phyloP scores from a whole-genome alignment of 2,113 vertebrate species.

The Progne subis region DNA sequence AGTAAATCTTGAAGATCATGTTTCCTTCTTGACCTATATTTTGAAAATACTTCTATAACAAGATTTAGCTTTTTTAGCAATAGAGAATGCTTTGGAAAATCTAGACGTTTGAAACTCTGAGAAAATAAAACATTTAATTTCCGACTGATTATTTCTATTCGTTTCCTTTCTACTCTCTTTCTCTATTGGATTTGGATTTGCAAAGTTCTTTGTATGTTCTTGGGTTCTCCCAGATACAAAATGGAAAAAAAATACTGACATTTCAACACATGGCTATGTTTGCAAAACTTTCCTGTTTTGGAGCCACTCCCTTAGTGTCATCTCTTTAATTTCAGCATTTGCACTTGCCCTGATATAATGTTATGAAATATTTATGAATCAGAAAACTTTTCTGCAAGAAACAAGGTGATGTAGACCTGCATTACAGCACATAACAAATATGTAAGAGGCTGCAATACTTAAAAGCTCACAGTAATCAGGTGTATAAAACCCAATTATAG shows the following conservation, averaged over 20 bases:
- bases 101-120: background rate
- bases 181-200: background rate
- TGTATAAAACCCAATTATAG: background rate
- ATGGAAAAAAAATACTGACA: background rate
- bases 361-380: background rate
- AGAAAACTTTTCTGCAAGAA: background rate
- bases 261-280: background rate
- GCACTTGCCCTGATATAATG: fast-evolving
- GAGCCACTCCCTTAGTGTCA: background rate
- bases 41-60: background rate
- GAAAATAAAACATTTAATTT: background rate
- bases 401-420: background rate
- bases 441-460: background rate
- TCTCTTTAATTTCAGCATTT: background rate
- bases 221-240: background rate
- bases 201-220: background rate
- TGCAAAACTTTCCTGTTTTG: background rate
- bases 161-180: background rate
- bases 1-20: background rate
- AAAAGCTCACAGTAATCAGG: background rate
- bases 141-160: background rate
- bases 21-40: background rate
- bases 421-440: background rate
- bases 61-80: background rate
- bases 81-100: background rate